Percentiles rank a stretch among this genome's conserved stretches.
phyloP scores from a whole-genome alignment of 2,888 invertebrate genomes.

The Panopea generosa region DNA sequence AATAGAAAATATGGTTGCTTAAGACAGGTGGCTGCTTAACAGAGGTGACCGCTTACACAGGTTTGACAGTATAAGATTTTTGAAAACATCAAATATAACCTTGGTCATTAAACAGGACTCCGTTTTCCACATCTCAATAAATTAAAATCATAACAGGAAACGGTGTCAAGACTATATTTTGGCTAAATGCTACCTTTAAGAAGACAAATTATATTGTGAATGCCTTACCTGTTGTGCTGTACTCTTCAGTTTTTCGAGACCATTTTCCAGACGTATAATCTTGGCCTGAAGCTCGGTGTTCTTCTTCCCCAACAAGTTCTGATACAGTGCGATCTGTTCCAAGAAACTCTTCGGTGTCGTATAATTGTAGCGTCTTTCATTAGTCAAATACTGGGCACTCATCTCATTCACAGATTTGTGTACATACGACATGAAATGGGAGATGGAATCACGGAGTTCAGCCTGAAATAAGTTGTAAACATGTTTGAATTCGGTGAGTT shows the following conservation, averaged over 20 bases:
- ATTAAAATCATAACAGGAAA: too few relatives aligned
- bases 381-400: slow-evolving; percentile 93
- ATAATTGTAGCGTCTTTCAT: slow-evolving; percentile 97
- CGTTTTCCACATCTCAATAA: too few relatives aligned
- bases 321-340: slow-evolving; percentile 97
- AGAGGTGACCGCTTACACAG: too few relatives aligned
- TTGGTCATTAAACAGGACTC: too few relatives aligned
- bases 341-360: slow-evolving; percentile 98
- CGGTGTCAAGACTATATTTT: too few relatives aligned
- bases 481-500: too few relatives aligned
- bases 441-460: slow-evolving; percentile 92
- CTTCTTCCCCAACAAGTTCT: slow-evolving; percentile 93
- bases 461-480: slow-evolving; percentile 87
- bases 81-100: too few relatives aligned
- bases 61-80: too few relatives aligned
- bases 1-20: too few relatives aligned
- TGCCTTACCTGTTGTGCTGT: slow-evolving; percentile 93
- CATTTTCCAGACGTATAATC: slow-evolving; percentile 95
- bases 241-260: slow-evolving; percentile 94
- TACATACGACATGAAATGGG: slow-evolving; percentile 97
- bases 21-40: too few relatives aligned
- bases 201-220: too few relatives aligned
- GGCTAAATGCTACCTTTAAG: too few relatives aligned
- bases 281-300: slow-evolving; percentile 94
- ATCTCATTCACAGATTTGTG: slow-evolving; percentile 97